A percentile compares a stretch with the other conserved stretches of the same genome.
Conservation (phyloP, 1,140 invertebrate species). For the Goniozus legneri region DNA sequence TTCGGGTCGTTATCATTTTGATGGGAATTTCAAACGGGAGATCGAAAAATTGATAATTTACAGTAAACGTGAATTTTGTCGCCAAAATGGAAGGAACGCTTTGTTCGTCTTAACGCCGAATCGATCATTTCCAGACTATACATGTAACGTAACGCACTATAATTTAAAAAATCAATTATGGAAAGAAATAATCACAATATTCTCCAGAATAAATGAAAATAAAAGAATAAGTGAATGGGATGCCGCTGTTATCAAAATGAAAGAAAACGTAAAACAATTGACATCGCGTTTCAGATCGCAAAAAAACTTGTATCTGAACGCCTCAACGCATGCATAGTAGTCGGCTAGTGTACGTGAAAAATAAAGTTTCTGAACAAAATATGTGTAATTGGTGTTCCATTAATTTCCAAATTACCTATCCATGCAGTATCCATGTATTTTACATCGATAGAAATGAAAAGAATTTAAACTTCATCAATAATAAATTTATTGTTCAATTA, state of each 20-base stretch:
- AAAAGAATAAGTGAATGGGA: constrained; percentile 22
- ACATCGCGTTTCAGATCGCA: constrained; percentile 33
- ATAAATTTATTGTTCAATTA: too few species aligned
- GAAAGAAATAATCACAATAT: constrained; percentile 31
- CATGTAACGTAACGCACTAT: constrained; percentile 47
- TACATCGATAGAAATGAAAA: too few species aligned
- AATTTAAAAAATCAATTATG: constrained; percentile 39
- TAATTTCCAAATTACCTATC: too few species aligned
- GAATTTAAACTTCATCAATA: too few species aligned
- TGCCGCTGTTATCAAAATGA: constrained; percentile 30
- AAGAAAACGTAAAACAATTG: constrained; percentile 26
- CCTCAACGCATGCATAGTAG: constrained; percentile 49
- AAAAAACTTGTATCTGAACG: constrained; percentile 38
- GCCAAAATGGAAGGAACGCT: constrained; percentile 6
- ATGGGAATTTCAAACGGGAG: too few species aligned
- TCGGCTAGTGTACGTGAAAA: constrained; percentile 54
- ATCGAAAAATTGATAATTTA: too few species aligned
- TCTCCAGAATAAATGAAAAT: constrained; percentile 23
- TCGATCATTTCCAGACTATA: constrained; percentile 28
- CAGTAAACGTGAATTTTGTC: too few species aligned
- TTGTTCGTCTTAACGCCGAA: constrained; percentile 17
- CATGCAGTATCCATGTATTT: too few species aligned
- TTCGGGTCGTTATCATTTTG: too few species aligned
- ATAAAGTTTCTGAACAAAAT: constrained; percentile 55
- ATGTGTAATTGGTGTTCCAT: too few species aligned